Evolutionary conservation across 2,888 invertebrate species (phyloP).

Genomic region (Minunthozetes semirufus): DNA sequence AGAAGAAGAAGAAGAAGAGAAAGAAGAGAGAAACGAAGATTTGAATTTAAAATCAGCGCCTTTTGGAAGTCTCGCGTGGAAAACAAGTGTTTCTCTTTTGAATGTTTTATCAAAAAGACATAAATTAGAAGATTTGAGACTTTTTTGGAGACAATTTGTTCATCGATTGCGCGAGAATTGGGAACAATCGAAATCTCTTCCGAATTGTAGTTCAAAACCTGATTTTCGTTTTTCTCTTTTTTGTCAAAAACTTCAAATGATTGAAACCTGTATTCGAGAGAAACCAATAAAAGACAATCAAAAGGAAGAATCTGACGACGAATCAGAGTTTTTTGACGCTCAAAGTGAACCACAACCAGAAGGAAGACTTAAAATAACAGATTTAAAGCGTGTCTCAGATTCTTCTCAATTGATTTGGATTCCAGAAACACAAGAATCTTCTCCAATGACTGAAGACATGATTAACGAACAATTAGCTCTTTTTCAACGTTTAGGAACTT

Average conservation of each 20-base stretch:
- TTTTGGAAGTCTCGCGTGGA: too few species aligned
- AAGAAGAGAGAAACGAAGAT: too few species aligned
- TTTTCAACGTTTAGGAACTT: slow-evolving; percentile 76
- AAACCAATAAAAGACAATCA: slow-evolving; percentile 45
- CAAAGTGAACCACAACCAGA: slow-evolving; percentile 30
- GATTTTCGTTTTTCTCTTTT: slow-evolving; percentile 81
- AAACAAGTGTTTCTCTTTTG: too few species aligned
- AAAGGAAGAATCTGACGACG: slow-evolving; percentile 42
- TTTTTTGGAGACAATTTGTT: background rate
- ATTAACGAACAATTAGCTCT: slow-evolving; percentile 86
- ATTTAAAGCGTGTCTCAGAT: slow-evolving; percentile 45
- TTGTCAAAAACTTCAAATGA: slow-evolving; percentile 82
- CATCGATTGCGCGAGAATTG: slow-evolving; percentile 71
- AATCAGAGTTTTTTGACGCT: slow-evolving; percentile 49
- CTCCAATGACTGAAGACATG: slow-evolving; percentile 95
- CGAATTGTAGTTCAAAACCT: slow-evolving; percentile 66
- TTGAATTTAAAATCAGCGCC: too few species aligned
- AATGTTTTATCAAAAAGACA: too few species aligned
- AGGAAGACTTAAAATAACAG: slow-evolving; percentile 40
- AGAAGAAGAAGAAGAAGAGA: too few species aligned
- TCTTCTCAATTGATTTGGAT: slow-evolving; percentile 67
- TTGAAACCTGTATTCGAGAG: slow-evolving; percentile 57
- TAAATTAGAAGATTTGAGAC: background rate
- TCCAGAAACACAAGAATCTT: slow-evolving; percentile 78
- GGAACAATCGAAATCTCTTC: slow-evolving; percentile 42